Base-by-base conservation (phyloP, 2,113 vertebrate species). In the Pseudonaja textilis region DNA sequence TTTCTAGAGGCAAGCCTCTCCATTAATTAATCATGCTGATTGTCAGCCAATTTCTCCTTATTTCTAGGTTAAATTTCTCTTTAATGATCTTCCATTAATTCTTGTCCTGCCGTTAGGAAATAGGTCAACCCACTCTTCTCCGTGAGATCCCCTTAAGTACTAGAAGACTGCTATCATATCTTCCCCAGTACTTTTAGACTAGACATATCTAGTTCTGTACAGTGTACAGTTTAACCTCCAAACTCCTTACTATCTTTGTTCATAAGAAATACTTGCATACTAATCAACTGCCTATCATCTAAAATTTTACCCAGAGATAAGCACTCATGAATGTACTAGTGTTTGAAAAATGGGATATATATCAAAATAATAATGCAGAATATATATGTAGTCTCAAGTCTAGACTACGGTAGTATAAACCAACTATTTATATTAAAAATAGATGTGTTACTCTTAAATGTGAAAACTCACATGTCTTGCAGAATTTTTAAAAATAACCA, bases 371-470 rank as follows among this genome's bases (percentile, higher is more conserved):
- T 81, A 81, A 81, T 22, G 34, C 16, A 81, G 16, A 39, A 39
- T 8, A 81, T 81, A 6, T 81, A 39, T 81, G 18, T 39, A 22
- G 34, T 39, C 34, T 39, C 34, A 81, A 20, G 18, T 81, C 6
- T 81, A 81, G 74, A 90, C 95, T 95, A 23, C 25, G 95, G 85
- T 94, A 94, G 95, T 89, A 93, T 93, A 91, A 96, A 93, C 92
- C 95, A 96, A 89, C 92, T 93, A 95, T 95, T 96, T 96, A 81
- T 96, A 94, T 94, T 95, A 2, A 14, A 22, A 10, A 12, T 54
- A 42, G 9, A 20, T 52, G 10, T 54, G 50, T 91, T 87, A 42
- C 14, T 50, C 42, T 87, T 29, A 86, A 91, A 91, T 57, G 11
- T 42, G 10, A 18, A 45, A 14, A 42, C 26, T 47, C 39, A 64